Base-by-base conservation (phyloP, 2,113 vertebrate species). In the Ammodytes marinus region DNA sequence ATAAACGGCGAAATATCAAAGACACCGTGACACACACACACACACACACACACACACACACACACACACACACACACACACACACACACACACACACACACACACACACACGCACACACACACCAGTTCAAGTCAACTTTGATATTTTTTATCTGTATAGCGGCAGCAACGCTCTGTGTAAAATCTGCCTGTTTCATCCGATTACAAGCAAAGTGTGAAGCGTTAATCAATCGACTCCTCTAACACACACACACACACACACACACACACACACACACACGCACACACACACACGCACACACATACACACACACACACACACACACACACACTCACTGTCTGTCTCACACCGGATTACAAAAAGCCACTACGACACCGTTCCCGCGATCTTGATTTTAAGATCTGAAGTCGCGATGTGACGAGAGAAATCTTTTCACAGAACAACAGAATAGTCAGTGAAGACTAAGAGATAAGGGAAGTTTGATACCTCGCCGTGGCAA, bases 401-500 rank as follows among this genome's bases (percentile, higher is more conserved):
- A 79, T 79, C 54, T 71, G 1, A 77, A 77, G 72, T 76, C 80
- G 6, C 60, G 2, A 69, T 81, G 68, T 82, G 54, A 81, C 82
- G 53, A n/a, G n/a, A n/a, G n/a, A n/a, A n/a, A n/a, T n/a, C n/a
- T n/a, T n/a, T n/a, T n/a, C n/a, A n/a, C n/a, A n/a, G n/a, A n/a
- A n/a, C n/a, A 79, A 83, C 58, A 19, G 82, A 85, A 79, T 53
- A n/a, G 74, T 60, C 19, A n/a, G 70, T 74, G 10, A 14, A 64
- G 86, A 87, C 83, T 83, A 6, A 27, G 14, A 79, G 83, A 80
- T 72, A 80, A 77, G 45, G 58, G 42, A 69, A 79, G 57, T 65
- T 78, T 68, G 74, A 79, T 81, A 45, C 70, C 55, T 70, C 59
- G 14, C 49, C 8, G 46, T 55, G 71, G 60, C 59, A 40, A 58